Evolutionary conservation across 2,888 invertebrate species (phyloP), one percentile per base, ranked within the genome.

Genomic region (Eubasilissa splendida): DNA sequence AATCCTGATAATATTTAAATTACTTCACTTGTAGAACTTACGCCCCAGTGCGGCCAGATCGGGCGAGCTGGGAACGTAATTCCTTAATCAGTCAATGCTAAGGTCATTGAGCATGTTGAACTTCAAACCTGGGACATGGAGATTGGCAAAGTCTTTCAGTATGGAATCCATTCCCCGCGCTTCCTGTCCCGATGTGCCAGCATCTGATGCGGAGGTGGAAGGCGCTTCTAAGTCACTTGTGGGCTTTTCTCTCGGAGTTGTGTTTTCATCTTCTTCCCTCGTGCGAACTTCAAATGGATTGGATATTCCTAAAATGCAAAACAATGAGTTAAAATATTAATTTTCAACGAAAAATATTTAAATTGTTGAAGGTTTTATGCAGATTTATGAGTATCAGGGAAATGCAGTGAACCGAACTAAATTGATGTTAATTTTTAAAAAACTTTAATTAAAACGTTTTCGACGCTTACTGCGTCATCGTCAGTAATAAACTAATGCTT

Each of bases 71-170:
- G 84, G 83, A 33, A 84, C 83, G 80, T 82, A 83, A 65, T 76
- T 80, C 87, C 86, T 90, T 88, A 91, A 90, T 91, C 91, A 91
- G 89, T 91, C 91, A 79, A 91, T 89, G 83, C 88, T 90, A 33
- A 91, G 86, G 81, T 91, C 91, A 85, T 90, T 89, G 0, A 90
- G 88, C 87, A 90, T 90, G 79, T 90, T 90, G 33, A 90, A 87
- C 74, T 90, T 90, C 14, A 90, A 87, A 84, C 88, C 90, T 2
- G 89, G 88, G 0, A 91, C 90, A 77, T 90, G 90, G 0, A 91
- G 85, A 0, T 89, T 90, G 0, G 90, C 88, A 86, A 91, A 90
- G 84, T 90, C 90, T 0, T 88, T 89, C 87, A 91, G 89, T 7
- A 90, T 12, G n/a, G 83, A 80, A 33, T 82, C 82, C 50, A 83